phyloP scores from a whole-genome alignment of 1,140 invertebrate species.

The Hylyphantes graminicola region DNA sequence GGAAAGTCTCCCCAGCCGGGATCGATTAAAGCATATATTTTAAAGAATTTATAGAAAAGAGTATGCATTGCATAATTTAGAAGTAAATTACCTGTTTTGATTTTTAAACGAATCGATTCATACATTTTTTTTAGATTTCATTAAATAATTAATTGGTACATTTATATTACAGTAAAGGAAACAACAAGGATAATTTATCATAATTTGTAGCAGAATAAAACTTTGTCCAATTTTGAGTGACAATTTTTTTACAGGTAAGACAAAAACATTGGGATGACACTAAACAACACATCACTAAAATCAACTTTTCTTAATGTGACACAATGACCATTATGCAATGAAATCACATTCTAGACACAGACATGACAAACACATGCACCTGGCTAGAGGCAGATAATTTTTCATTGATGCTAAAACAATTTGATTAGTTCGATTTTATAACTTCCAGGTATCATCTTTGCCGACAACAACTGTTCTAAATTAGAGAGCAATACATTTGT shows the following conservation, averaged over 20 bases:
- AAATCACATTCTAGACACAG: slow-evolving; percentile 41
- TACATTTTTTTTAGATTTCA: too few relatives aligned
- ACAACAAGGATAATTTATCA: neutral
- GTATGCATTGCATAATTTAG: too few relatives aligned
- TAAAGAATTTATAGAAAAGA: too few relatives aligned
- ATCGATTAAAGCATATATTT: too few relatives aligned
- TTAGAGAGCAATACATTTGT: slow-evolving; percentile 25
- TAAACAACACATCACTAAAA: slow-evolving; percentile 52
- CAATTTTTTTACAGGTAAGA: slow-evolving; percentile 39
- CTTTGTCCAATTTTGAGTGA: neutral
- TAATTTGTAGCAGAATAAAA: slow-evolving; percentile 4
- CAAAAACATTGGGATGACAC: slow-evolving; percentile 40
- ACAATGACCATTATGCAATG: neutral
- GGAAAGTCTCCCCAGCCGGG: slow-evolving; percentile 11
- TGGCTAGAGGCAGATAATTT: slow-evolving; percentile 52
- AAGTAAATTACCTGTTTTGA: too few relatives aligned
- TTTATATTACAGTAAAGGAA: too few relatives aligned
- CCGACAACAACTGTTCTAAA: slow-evolving; percentile 40
- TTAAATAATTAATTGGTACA: too few relatives aligned
- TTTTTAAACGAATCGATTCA: too few relatives aligned
- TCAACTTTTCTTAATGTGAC: slow-evolving; percentile 30
- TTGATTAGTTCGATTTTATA: neutral
- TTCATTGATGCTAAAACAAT: slow-evolving; percentile 31
- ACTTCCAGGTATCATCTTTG: slow-evolving; percentile 8
- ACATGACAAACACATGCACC: slow-evolving; percentile 53